Conservation (phyloP, 2,113 vertebrate species). For the Polypterus senegalus region DNA sequence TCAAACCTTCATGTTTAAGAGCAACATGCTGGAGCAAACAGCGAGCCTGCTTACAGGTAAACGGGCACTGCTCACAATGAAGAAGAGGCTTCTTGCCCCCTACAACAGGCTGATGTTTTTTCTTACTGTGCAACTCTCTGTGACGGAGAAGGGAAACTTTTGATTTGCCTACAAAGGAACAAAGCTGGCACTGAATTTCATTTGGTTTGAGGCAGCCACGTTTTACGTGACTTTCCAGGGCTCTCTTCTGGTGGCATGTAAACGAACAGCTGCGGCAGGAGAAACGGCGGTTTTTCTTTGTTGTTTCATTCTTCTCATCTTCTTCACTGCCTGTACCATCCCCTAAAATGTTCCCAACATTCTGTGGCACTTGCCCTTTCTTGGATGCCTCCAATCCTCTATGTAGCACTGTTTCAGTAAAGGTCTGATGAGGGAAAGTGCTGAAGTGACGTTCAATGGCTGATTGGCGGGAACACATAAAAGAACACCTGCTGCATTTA, state of each 20-base stretch:
- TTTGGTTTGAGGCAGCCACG: conserved; percentile 55
- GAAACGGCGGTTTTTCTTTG: conserved; percentile 27
- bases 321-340: fast-evolving
- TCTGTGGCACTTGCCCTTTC: neutral
- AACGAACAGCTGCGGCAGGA: conserved; percentile 67
- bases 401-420: neutral
- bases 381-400: neutral
- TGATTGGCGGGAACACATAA: conserved; percentile 57
- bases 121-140: conserved; percentile 39
- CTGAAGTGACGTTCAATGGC: conserved; percentile 61
- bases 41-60: conserved; percentile 72
- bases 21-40: conserved; percentile 64
- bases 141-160: conserved; percentile 54
- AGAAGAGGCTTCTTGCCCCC: conserved; percentile 32
- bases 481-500: conserved; percentile 60
- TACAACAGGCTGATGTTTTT: conserved; percentile 10
- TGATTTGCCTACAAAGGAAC: conserved; percentile 55
- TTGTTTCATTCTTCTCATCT: conserved; percentile 1
- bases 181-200: conserved; percentile 52
- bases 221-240: conserved; percentile 57
- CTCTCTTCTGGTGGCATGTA: conserved; percentile 62
- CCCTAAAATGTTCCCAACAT: neutral
- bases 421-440: conserved; percentile 24
- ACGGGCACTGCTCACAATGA: conserved; percentile 47
- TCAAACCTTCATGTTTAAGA: conserved; percentile 67